Base-by-base conservation (phyloP, 2,113 vertebrate genomes). In the Albula goreensis region DNA sequence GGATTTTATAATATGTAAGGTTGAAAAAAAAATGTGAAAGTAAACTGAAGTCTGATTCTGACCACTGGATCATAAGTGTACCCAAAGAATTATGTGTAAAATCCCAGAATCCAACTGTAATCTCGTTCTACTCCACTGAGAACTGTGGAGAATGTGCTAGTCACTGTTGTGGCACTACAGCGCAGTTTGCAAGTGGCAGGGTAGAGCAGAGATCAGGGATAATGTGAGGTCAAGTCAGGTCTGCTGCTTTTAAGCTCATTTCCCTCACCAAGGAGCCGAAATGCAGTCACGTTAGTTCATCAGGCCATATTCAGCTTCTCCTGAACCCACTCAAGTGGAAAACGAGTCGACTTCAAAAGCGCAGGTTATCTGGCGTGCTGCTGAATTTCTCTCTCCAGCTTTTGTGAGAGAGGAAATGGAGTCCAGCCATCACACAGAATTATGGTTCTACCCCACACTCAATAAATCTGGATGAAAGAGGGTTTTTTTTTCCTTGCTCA, bases 381-480 rank as follows among this genome's bases (percentile, higher is more conserved):
- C 31, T 74, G 70, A 74, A 31, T n/a, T 4, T 74, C 31, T 41
- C 31, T 31, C 5, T 25, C 8, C n/a, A 74, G n/a, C 70, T 74
- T 74, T 74, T 74, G 22, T 9, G 0, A 74, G 22, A 31, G 70
- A 74, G 25, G 70, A 74, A 25, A 74, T 74, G n/a, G 8, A 31
- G n/a, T 31, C 70, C 70, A 25, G 70, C 70, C 70, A 31, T 74
- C 70, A 31, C 25, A 10, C 31, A 74, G 70, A 74, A 74, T 74
- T 74, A 74, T n/a, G 31, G 70, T 74, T 74, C 2, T 74, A 10
- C 70, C n/a, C 4, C 8, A 74, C 5, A 74, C 22, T 74, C 25
- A 25, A 74, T 74, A 74, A 74, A 74, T 74, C 66, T 31, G n/a
- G 66, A 74, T 74, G 70, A 74, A 74, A 74, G 66, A n/a, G 9